Evolutionary conservation across 2,113 vertebrate genomes (phyloP).

Genomic region (Anhinga rufa): DNA sequence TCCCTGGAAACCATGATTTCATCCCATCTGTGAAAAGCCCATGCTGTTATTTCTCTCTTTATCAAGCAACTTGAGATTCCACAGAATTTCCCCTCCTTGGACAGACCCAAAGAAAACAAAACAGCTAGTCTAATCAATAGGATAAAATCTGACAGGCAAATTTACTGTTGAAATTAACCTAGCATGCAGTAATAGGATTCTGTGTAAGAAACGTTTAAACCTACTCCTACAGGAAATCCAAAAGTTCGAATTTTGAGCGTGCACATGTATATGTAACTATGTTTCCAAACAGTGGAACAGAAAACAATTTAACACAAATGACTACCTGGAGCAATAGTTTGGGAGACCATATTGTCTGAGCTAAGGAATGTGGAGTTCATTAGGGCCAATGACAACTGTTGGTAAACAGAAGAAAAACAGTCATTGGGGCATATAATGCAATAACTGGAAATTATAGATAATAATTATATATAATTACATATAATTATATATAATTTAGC

Average conservation of each 20-base stretch:
- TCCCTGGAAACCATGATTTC: constrained; percentile 66
- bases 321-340: neutral
- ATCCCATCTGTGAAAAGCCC: constrained; percentile 33
- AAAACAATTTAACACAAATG: neutral
- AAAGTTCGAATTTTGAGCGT: neutral
- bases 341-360: neutral
- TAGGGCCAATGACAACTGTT: neutral
- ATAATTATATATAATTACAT: neutral
- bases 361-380: neutral
- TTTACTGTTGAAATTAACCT: neutral
- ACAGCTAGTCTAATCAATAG: constrained; percentile 42
- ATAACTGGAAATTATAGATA: neutral
- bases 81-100: constrained; percentile 41
- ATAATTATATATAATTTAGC: neutral
- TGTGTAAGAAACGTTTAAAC: neutral
- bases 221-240: neutral
- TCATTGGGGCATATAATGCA: neutral
- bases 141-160: neutral
- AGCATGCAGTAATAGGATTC: neutral
- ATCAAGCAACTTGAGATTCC: constrained; percentile 63
- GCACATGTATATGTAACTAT: neutral
- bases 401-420: neutral
- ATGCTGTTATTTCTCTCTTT: constrained; percentile 59
- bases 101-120: constrained; percentile 52
- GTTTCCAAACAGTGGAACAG: neutral